Evolutionary conservation across 2,888 invertebrate genomes (phyloP).

Genomic region (Caenorhabditis angaria): DNA sequence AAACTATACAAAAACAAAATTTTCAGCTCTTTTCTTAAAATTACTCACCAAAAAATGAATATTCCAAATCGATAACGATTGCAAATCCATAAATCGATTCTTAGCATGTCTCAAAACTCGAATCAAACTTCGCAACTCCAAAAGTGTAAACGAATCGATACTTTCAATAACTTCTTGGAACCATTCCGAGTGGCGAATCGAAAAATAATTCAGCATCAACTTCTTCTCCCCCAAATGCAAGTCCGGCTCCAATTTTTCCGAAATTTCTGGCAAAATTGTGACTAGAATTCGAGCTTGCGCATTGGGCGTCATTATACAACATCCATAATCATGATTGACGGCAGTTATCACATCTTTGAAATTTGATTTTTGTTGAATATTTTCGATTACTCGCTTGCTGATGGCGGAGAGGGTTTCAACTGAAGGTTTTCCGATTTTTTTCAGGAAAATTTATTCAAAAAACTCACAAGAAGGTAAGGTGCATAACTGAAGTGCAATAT

Average conservation of each 20-base stretch:
- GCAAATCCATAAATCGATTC: too few relatives aligned
- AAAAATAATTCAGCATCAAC: constrained; percentile 88
- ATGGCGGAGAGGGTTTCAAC: constrained; percentile 92
- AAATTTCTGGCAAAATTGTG: constrained; percentile 91
- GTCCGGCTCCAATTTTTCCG: constrained; percentile 90
- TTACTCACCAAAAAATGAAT: too few relatives aligned
- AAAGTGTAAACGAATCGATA: neutral
- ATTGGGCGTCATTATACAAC: constrained; percentile 85
- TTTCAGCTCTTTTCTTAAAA: too few relatives aligned
- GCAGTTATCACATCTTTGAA: constrained; percentile 47
- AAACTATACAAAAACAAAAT: too few relatives aligned
- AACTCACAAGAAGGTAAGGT: constrained; percentile 52
- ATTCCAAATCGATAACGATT: too few relatives aligned
- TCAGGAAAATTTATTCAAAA: constrained; percentile 1
- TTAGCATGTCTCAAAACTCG: too few relatives aligned
- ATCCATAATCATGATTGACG: constrained; percentile 77
- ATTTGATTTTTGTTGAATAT: constrained; percentile 80
- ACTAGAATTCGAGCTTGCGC: constrained; percentile 89
- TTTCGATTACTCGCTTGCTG: constrained; percentile 86
- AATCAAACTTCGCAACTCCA: neutral
- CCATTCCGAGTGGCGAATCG: constrained; percentile 95
- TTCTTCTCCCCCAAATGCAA: constrained; percentile 80
- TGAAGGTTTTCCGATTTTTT: constrained; percentile 41
- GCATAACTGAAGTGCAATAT: constrained; percentile 55
- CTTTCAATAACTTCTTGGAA: constrained; percentile 75